Conservation (phyloP, 2,113 vertebrate species). For the Eupsittula cactorum region DNA sequence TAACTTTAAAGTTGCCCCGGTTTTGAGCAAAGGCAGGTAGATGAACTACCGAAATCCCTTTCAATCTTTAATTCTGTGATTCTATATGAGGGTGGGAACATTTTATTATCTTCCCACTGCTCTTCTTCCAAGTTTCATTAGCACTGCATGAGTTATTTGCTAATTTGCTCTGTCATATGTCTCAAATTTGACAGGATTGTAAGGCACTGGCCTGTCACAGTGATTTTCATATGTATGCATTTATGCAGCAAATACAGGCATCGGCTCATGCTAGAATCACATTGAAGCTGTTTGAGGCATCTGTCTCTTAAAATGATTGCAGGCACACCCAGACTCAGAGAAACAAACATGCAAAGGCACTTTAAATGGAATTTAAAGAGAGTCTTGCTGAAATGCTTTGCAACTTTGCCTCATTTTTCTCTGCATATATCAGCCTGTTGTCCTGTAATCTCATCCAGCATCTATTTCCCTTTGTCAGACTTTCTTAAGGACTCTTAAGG, state of each 20-base stretch:
- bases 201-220: not conserved
- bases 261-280: not conserved
- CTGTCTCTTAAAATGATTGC: not conserved
- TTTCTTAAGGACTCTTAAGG: not conserved
- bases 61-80: not conserved
- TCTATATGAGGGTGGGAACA: not conserved
- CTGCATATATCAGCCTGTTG: not conserved
- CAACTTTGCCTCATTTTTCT: not conserved
- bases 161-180: not conserved
- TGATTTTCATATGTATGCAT: not conserved
- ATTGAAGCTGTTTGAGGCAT: not conserved
- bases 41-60: not conserved
- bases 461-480: not conserved
- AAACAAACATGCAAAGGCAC: not conserved
- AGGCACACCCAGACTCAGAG: not conserved
- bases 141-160: not conserved
- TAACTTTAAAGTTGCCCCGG: not conserved
- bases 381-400: not conserved
- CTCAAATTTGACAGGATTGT: not conserved
- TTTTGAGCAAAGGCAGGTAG: not conserved
- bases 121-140: not conserved
- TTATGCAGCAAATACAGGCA: not conserved
- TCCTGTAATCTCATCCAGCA: not conserved
- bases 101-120: not conserved
- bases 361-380: not conserved